Evolutionary conservation across 1,140 invertebrate genomes (phyloP).

Genomic region (Macrostomum lignano): DNA sequence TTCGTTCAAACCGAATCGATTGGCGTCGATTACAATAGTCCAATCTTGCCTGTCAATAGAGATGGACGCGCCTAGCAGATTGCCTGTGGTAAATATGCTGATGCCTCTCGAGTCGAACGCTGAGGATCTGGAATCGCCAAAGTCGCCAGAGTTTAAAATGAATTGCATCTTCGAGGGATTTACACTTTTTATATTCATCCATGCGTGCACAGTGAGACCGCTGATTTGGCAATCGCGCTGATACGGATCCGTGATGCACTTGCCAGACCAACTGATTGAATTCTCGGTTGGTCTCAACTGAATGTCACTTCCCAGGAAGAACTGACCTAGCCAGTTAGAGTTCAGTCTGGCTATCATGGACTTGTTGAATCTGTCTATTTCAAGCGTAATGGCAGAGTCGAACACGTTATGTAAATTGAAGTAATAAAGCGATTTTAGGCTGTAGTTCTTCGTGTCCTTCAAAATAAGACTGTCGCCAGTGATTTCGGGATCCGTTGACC

Average conservation of each 20-base stretch:
- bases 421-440: no score
- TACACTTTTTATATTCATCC: background rate
- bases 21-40: background rate
- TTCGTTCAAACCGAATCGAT: conserved; percentile 1
- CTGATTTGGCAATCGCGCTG: background rate
- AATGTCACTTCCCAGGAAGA: no score
- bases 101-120: background rate
- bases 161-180: conserved; percentile 1
- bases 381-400: no score
- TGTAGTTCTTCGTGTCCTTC: no score
- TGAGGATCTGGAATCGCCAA: background rate
- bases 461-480: no score
- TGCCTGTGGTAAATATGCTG: conserved; percentile 1
- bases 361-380: no score
- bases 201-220: background rate
- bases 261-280: conserved; percentile 1
- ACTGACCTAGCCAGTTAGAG: no score
- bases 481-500: no score
- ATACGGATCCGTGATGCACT: background rate
- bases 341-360: no score
- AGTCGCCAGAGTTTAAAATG: background rate
- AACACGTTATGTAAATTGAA: no score
- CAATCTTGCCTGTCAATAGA: background rate
- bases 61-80: background rate
- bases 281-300: no score